phyloP scores from a whole-genome alignment of 1,140 invertebrate genomes.

The Acromyrmex charruanus region DNA sequence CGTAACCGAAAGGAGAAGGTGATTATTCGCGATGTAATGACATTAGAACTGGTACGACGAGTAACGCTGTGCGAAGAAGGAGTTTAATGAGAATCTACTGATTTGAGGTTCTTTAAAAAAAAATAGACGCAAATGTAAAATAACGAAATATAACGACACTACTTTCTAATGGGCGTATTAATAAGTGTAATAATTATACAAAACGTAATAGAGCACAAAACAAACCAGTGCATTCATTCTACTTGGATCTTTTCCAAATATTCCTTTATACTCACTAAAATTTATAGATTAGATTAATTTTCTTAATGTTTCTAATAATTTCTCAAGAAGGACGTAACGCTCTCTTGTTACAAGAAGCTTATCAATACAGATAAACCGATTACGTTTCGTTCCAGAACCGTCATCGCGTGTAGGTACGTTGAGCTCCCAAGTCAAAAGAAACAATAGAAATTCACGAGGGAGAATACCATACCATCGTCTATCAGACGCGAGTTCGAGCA shows the following conservation, averaged over 20 bases:
- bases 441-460: slow-evolving; percentile 37
- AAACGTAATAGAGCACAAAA: neutral
- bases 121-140: neutral
- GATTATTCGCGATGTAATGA: slow-evolving; percentile 3
- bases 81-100: neutral
- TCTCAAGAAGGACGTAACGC: neutral
- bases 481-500: slow-evolving; percentile 22
- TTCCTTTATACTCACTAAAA: neutral
- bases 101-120: neutral
- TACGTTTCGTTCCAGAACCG: neutral
- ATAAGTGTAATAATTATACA: neutral
- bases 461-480: slow-evolving; percentile 6
- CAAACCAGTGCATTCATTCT: neutral
- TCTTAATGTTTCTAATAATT: neutral
- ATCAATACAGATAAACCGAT: neutral
- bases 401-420: neutral
- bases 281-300: neutral
- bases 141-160: neutral
- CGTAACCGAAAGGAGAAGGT: slow-evolving; percentile 32
- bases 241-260: neutral
- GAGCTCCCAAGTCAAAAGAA: neutral
- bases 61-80: neutral
- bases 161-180: neutral
- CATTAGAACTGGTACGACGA: neutral
- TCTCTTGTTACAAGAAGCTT: neutral